phyloP scores from a whole-genome alignment of 2,888 invertebrate genomes.

The Girardia tigrina region DNA sequence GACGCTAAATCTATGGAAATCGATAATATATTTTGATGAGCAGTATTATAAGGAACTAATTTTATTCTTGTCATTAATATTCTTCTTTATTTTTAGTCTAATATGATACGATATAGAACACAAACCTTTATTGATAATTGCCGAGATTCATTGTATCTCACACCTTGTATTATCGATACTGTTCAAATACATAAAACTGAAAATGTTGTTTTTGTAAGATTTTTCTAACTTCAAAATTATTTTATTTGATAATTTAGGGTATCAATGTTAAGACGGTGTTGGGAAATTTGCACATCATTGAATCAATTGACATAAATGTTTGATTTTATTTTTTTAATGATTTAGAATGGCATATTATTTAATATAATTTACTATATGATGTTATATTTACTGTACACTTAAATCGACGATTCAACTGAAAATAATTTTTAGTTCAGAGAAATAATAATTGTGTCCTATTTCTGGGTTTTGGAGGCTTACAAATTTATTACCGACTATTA shows the following conservation, averaged over 20 bases:
- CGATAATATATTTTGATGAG: too few relatives aligned
- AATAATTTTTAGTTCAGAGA: too few relatives aligned
- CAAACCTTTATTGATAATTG: neutral
- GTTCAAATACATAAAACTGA: conserved; percentile 5
- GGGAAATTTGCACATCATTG: conserved; percentile 1
- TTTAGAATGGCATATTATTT: neutral
- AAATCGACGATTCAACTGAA: too few relatives aligned
- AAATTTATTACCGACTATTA: too few relatives aligned
- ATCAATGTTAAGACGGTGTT: neutral
- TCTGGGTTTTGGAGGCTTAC: too few relatives aligned
- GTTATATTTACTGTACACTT: too few relatives aligned
- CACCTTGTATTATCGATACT: neutral
- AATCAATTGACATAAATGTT: neutral
- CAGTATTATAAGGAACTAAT: too few relatives aligned
- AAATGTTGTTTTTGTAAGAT: conserved; percentile 18
- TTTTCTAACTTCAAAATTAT: neutral
- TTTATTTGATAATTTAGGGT: neutral
- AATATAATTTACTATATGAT: too few relatives aligned
- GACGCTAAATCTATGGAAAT: too few relatives aligned
- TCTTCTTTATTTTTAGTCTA: neutral
- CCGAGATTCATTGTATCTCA: neutral
- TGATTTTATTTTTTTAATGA: neutral
- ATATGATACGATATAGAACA: neutral
- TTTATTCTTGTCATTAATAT: conserved; percentile 3
- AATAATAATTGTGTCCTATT: too few relatives aligned